phyloP scores from a whole-genome alignment of 2,113 vertebrate species.

The Hemichromis elongatus region DNA sequence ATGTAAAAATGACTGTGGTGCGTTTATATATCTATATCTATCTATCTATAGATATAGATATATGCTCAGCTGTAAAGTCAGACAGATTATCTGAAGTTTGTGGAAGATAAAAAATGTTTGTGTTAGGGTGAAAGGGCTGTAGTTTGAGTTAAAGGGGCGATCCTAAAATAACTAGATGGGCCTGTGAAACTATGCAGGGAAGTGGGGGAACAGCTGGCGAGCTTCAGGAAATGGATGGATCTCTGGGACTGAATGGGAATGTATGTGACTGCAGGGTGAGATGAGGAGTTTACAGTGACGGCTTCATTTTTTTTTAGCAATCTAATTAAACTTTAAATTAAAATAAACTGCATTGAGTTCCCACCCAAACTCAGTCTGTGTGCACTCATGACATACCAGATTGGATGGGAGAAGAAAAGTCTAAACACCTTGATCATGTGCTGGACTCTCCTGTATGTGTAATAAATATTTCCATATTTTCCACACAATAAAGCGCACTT shows the following conservation, averaged over 20 bases:
- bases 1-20: neutral
- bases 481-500: too few species aligned
- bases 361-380: neutral
- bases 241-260: neutral
- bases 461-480: too few species aligned
- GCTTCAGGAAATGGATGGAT: conserved; percentile 44
- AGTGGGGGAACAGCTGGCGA: conserved; percentile 17
- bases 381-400: fast-evolving
- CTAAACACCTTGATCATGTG: neutral
- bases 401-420: neutral
- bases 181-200: conserved; percentile 61
- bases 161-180: conserved; percentile 67
- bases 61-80: conserved; percentile 11
- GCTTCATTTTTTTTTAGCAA: neutral
- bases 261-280: neutral
- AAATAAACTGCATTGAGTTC: neutral
- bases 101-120: conserved; percentile 57
- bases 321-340: neutral
- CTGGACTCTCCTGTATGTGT: neutral
- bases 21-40: neutral
- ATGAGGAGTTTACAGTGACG: neutral
- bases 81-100: conserved; percentile 34
- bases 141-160: conserved; percentile 53
- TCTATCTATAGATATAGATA: neutral
- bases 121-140: conserved; percentile 35